These are phyloP conservation scores for Piscicola geometra DNA, from an alignment of 2,888 invertebrate genomes.

Conservation along the genomic window DNA sequence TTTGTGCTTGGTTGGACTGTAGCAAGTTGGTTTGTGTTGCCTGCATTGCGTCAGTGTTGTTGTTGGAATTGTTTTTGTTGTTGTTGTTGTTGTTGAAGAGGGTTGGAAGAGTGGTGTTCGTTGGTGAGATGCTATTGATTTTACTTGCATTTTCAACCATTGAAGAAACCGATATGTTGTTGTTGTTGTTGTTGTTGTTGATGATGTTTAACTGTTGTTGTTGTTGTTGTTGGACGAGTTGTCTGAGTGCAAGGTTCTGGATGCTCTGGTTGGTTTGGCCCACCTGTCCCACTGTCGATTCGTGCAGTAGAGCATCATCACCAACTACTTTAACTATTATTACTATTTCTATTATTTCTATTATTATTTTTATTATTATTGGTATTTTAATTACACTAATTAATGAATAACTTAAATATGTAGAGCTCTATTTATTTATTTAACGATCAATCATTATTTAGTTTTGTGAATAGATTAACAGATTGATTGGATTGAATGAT, in stretches of 20 bases:
- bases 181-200: background rate
- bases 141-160: background rate
- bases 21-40: slow-evolving; percentile 44
- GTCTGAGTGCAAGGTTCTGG: slow-evolving; percentile 35
- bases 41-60: background rate
- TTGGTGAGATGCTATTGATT: background rate
- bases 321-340: too few species aligned
- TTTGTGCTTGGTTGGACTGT: slow-evolving; percentile 49
- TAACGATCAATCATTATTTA: too few species aligned
- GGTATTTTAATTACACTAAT: too few species aligned
- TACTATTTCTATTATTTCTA: too few species aligned
- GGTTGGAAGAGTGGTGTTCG: background rate
- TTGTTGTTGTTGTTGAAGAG: slow-evolving; percentile 1
- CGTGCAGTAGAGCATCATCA: too few species aligned
- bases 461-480: too few species aligned
- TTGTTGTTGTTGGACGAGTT: slow-evolving; percentile 36
- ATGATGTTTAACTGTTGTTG: slow-evolving; percentile 20
- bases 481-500: too few species aligned
- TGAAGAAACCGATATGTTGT: slow-evolving; percentile 1
- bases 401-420: too few species aligned
- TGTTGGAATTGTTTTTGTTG: slow-evolving; percentile 15
- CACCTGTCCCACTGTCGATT: slow-evolving; percentile 7
- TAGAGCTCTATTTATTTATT: too few species aligned
- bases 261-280: slow-evolving; percentile 28
- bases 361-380: too few species aligned